Conservation (phyloP, 2,888 invertebrate genomes). For the Catocala fraxini region DNA sequence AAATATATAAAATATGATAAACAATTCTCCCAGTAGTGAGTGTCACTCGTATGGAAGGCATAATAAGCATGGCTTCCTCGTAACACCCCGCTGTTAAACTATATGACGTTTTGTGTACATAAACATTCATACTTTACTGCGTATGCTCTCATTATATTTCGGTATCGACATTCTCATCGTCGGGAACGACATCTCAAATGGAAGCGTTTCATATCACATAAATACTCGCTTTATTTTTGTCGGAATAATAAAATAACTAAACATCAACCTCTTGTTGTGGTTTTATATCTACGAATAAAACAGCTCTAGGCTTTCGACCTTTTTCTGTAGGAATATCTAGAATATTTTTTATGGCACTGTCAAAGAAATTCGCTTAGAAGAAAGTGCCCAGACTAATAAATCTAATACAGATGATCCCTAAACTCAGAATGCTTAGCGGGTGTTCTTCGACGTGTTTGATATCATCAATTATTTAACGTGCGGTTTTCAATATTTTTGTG, state of each 20-base stretch:
- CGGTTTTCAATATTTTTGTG: too few species aligned
- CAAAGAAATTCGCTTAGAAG: neutral
- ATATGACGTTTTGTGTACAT: slow-evolving; percentile 33
- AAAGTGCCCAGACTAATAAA: slow-evolving; percentile 1
- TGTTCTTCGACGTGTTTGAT: too few species aligned
- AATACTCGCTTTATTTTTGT: slow-evolving; percentile 38
- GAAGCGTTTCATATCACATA: slow-evolving; percentile 33
- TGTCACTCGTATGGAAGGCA: too few species aligned
- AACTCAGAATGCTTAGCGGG: too few species aligned
- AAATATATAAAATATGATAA: too few species aligned
- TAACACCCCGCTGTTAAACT: slow-evolving; percentile 34
- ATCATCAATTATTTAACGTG: too few species aligned
- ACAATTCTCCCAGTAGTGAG: too few species aligned
- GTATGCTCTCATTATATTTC: too few species aligned
- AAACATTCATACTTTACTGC: slow-evolving; percentile 41
- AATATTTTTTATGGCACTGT: too few species aligned
- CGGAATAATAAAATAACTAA: slow-evolving; percentile 28
- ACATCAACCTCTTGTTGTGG: slow-evolving; percentile 15
- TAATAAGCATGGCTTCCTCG: too few species aligned
- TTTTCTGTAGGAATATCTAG: too few species aligned
- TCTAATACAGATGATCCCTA: neutral
- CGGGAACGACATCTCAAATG: slow-evolving; percentile 29
- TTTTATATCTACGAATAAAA: slow-evolving; percentile 3
- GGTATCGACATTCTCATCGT: slow-evolving; percentile 23
- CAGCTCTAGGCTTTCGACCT: too few species aligned